These are phyloP conservation scores for Eidolon dupreanum DNA, from an alignment of 2,797 vertebrate species.

Conservation along the genomic window DNA sequence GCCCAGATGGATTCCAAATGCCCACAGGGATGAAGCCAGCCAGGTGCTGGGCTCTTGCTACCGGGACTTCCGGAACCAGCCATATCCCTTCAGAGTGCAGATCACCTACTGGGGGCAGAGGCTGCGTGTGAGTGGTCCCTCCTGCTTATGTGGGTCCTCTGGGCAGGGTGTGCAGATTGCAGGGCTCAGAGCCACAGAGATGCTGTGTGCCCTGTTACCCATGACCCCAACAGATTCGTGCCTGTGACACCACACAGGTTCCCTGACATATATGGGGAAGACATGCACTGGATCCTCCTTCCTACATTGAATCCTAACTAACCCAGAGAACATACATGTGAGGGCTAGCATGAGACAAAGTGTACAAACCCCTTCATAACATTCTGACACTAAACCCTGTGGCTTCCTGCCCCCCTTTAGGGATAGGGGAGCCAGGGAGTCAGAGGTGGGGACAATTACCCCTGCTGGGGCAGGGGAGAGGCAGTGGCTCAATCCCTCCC, in stretches of 20 bases:
- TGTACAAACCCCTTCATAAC: not conserved
- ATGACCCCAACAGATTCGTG: not conserved
- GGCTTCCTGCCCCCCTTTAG: not conserved
- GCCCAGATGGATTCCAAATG: not conserved
- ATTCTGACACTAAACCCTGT: not conserved
- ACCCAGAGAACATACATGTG: not conserved
- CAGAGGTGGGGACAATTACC: not conserved
- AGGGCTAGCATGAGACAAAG: not conserved
- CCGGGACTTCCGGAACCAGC: conserved; percentile 70
- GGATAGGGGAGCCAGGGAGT: not conserved
- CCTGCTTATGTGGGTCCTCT: not conserved
- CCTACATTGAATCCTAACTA: not conserved
- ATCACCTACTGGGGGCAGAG: conserved; percentile 75
- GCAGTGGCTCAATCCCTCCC: not conserved
- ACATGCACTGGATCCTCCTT: not conserved
- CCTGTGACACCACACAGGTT: not conserved
- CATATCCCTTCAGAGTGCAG: conserved; percentile 47
- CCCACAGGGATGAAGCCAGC: conserved; percentile 49
- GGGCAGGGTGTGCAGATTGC: not conserved
- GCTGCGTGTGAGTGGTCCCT: conserved; percentile 61
- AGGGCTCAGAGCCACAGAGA: not conserved
- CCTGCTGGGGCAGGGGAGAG: not conserved
- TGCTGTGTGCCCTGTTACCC: not conserved
- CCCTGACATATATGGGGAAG: not conserved
- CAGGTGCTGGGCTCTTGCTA: conserved; percentile 64